phyloP scores from a whole-genome alignment of 2,888 invertebrate genomes.

The Drosophila paranaensis region DNA sequence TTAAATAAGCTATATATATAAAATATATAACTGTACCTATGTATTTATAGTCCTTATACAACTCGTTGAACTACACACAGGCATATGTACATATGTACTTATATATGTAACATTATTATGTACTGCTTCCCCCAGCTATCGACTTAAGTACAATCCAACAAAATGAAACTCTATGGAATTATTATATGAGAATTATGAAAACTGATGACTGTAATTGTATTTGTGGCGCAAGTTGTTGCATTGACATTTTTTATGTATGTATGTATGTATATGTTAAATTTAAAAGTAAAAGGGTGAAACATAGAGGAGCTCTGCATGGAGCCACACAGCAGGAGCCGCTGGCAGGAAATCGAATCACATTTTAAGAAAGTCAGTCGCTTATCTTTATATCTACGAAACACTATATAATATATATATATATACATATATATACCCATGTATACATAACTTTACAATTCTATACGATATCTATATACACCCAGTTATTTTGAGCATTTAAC shows the following conservation, averaged over 20 bases:
- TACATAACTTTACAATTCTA: conserved; percentile 59
- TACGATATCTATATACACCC: conserved; percentile 62
- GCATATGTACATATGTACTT: conserved; percentile 10
- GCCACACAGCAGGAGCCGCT: conserved; percentile 19
- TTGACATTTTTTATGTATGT: conserved; percentile 45
- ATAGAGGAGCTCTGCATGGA: conserved; percentile 9
- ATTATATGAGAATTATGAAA: conserved; percentile 52
- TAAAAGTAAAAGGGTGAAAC: conserved; percentile 36
- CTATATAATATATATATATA: conserved; percentile 21
- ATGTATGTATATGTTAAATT: conserved; percentile 46
- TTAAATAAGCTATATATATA: conserved; percentile 5
- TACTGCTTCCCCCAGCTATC: conserved; percentile 37
- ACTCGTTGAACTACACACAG: conserved; percentile 30
- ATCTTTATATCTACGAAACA: conserved; percentile 26
- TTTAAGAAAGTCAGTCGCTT: conserved; percentile 53
- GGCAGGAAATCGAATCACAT: conserved; percentile 32
- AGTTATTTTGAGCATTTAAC: conserved; percentile 60
- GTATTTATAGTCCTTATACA: conserved; percentile 49
- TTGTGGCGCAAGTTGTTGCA: conserved; percentile 59
- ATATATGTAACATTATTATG: conserved; percentile 33
- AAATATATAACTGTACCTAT: conserved; percentile 36
- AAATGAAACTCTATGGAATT: conserved; percentile 38
- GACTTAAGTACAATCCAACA: conserved; percentile 57
- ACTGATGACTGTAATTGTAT: conserved; percentile 61
- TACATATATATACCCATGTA: conserved; percentile 48